phyloP scores from a whole-genome alignment of 2,888 invertebrate species.

The Lepidonotus clava region DNA sequence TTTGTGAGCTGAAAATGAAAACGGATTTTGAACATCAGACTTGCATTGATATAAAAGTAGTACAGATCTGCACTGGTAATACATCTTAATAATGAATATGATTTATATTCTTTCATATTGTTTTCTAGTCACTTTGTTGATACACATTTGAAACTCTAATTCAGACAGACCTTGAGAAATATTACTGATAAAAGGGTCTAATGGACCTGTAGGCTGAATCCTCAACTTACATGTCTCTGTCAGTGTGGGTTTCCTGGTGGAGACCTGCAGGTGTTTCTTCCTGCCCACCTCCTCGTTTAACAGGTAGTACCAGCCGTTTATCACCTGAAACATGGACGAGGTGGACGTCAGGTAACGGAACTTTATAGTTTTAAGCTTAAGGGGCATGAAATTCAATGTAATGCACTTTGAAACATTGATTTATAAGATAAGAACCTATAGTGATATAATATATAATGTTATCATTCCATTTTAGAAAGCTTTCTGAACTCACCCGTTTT shows the following conservation, averaged over 20 bases:
- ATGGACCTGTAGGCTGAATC: too few species aligned
- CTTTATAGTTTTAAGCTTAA: background rate
- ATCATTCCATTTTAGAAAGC: too few species aligned
- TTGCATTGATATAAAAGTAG: background rate
- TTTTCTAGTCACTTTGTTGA: too few species aligned
- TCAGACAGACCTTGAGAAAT: too few species aligned
- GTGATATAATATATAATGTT: background rate
- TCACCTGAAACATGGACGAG: constrained; percentile 78
- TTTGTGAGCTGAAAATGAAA: constrained; percentile 30
- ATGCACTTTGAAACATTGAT: background rate
- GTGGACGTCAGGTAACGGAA: background rate
- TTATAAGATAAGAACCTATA: background rate
- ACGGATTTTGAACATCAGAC: background rate
- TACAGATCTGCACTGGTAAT: background rate
- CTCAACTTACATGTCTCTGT: constrained; percentile 40
- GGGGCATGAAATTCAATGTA: background rate
- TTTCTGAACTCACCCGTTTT: constrained; percentile 84
- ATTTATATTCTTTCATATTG: too few species aligned
- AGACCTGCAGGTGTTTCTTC: constrained; percentile 80
- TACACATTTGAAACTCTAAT: too few species aligned
- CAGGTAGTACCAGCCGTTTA: constrained; percentile 87
- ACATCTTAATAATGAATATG: too few species aligned
- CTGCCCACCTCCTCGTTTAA: constrained; percentile 85
- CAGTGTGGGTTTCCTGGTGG: background rate
- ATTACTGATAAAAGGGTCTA: too few species aligned